Evolutionary conservation across 2,797 vertebrate genomes (phyloP), one percentile per base, ranked within the genome.

Genomic region (Helostoma temminkii): DNA sequence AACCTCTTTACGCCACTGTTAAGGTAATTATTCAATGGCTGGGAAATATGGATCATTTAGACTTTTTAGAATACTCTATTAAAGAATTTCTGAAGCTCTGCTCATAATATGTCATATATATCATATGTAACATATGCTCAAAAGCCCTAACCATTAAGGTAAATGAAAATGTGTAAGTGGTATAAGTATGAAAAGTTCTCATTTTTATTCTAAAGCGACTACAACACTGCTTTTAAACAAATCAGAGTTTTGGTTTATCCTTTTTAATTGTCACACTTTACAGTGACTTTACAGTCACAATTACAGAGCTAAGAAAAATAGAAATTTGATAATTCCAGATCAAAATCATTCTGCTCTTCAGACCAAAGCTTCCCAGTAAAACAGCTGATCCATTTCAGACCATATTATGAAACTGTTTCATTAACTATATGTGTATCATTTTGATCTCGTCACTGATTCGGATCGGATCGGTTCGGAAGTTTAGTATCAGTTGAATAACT

Each of bases 231-330:
- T 70, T 72, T 46, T n/a, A 22, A 60, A 18, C n/a, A 56, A 37
- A 28, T 18, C 19, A 46, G 16, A 49, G 21, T 48, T 37, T 22
- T 28, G n/a, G 14, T 60, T 66, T 62, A 26, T 22, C 22, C 54
- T 49, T 57, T 83, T 69, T 48, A 49, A 71, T 80, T 74, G 60
- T 72, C 61, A 81, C 49, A 32, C 47, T 71, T 71, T 49, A 50
- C 8, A 30, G 54, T 48, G n/a, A n/a, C 87, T 84, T 84, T 90
- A 85, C 83, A 85, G 83, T 89, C 80, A 72, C 69, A 47, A 39
- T 69, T 36, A 30, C 43, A 76, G 53, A 70, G 67, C n/a, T n/a
- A n/a, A n/a, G 24, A 47, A 54, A 67, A 56, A 54, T 24, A 43
- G n/a, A 56, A 43, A 56, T 63, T 0, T 49, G 5, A 30, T 67